Conservation (phyloP, 2,113 vertebrate species). For the Rattus rattus region DNA sequence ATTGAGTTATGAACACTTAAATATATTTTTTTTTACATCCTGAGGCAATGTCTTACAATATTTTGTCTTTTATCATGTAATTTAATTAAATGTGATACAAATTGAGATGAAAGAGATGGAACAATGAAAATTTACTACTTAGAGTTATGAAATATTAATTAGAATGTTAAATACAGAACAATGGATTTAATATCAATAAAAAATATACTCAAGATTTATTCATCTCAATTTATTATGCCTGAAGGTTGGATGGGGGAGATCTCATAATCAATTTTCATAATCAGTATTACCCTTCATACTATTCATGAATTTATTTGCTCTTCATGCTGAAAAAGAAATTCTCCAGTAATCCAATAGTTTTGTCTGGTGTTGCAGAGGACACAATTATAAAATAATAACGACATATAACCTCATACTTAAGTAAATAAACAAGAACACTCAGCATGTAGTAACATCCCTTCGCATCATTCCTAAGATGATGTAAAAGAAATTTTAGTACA, state of each 20-base stretch:
- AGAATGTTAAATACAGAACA: neutral
- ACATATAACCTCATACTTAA: neutral
- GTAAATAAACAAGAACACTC: neutral
- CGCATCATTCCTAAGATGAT: neutral
- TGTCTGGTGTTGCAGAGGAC: neutral
- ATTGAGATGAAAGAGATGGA: neutral
- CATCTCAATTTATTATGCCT: neutral
- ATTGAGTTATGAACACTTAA: neutral
- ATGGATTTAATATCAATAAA: neutral
- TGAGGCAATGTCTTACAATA: neutral
- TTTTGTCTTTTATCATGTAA: neutral
- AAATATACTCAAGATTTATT: neutral
- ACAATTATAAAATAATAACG: neutral
- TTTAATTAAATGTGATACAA: conserved; percentile 46
- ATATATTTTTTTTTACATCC: neutral
- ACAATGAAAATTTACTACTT: conserved; percentile 54
- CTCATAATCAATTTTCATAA: neutral
- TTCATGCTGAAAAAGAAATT: neutral
- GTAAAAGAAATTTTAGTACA: neutral
- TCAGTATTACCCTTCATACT: neutral
- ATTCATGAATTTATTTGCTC: neutral
- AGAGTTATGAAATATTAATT: conserved; percentile 28
- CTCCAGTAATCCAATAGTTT: neutral
- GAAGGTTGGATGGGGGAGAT: neutral
- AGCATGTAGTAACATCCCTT: neutral